phyloP scores from a whole-genome alignment of 1,140 invertebrate genomes.

The Saccostrea cuccullata region DNA sequence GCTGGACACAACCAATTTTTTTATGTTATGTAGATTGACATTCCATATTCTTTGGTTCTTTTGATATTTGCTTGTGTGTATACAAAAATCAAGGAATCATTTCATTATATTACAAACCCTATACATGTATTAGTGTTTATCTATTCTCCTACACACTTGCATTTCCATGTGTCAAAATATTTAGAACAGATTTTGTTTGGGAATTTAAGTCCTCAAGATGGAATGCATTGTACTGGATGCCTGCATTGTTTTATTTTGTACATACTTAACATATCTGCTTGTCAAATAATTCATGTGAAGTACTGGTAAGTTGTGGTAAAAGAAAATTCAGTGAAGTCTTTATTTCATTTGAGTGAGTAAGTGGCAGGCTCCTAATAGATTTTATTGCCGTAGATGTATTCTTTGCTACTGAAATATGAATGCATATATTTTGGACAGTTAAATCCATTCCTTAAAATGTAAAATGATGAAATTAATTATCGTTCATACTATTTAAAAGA shows the following conservation, averaged over 20 bases:
- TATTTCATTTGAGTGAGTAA: neutral
- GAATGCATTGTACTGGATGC: neutral
- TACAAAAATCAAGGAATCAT: no score
- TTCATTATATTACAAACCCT: no score
- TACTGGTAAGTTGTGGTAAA: neutral
- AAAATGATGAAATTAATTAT: constrained; percentile 12
- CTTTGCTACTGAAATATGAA: neutral
- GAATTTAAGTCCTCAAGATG: neutral
- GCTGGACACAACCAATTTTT: no score
- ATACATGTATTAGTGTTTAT: no score
- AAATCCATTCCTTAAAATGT: neutral
- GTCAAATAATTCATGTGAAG: neutral
- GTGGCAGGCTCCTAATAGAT: neutral
- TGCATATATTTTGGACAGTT: neutral
- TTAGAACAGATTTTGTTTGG: neutral
- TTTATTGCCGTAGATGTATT: neutral
- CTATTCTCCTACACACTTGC: no score
- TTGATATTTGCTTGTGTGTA: no score
- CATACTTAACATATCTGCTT: neutral
- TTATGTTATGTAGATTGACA: no score
- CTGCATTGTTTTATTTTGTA: neutral
- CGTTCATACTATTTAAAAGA: neutral
- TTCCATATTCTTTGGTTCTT: no score
- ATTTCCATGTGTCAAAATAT: no score
- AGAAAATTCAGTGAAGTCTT: neutral